phyloP scores from a whole-genome alignment of 2,113 vertebrate species.

The Pseudolaguvia tuberculata region DNA sequence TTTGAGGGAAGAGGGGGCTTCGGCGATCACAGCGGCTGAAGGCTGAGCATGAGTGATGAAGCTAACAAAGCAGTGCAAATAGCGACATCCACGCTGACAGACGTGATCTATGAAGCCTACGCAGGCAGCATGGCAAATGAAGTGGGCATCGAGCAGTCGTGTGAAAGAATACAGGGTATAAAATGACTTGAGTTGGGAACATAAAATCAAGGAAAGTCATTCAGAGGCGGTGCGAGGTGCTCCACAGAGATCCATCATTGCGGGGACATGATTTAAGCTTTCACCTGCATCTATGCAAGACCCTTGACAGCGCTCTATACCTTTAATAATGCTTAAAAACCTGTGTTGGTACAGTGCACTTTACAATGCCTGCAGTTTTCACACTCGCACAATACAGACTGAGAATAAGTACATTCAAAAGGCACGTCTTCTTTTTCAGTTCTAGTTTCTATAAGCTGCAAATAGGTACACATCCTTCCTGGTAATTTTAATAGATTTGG shows the following conservation, averaged over 20 bases:
- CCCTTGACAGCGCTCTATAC: conserved; percentile 3
- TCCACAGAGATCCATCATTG: conserved; percentile 12
- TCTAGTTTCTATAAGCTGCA: conserved; percentile 27
- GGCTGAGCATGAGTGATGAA: conserved; percentile 75
- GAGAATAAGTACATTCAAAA: conserved; percentile 2
- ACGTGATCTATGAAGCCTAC: conserved; percentile 72
- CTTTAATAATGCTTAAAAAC: conserved; percentile 12
- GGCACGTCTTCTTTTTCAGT: background rate
- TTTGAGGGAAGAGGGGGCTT: conserved; percentile 69
- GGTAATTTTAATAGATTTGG: conserved; percentile 1
- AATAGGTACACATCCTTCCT: conserved; percentile 25
- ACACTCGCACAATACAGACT: background rate
- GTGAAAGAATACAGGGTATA: conserved; percentile 33
- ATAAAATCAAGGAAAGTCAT: conserved; percentile 17
- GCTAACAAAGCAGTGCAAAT: conserved; percentile 74
- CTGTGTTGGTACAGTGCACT: background rate
- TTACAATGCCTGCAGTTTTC: conserved; percentile 1
- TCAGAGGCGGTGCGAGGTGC: conserved; percentile 10
- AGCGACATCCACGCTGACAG: conserved; percentile 73
- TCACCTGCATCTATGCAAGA: conserved; percentile 3
- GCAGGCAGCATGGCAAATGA: conserved; percentile 67
- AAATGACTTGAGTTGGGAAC: conserved; percentile 41
- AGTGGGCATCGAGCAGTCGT: conserved; percentile 39
- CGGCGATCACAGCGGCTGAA: conserved; percentile 62
- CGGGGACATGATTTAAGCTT: conserved; percentile 16